Base-by-base conservation (phyloP, 2,797 vertebrate species). In the Capromys pilorides region DNA sequence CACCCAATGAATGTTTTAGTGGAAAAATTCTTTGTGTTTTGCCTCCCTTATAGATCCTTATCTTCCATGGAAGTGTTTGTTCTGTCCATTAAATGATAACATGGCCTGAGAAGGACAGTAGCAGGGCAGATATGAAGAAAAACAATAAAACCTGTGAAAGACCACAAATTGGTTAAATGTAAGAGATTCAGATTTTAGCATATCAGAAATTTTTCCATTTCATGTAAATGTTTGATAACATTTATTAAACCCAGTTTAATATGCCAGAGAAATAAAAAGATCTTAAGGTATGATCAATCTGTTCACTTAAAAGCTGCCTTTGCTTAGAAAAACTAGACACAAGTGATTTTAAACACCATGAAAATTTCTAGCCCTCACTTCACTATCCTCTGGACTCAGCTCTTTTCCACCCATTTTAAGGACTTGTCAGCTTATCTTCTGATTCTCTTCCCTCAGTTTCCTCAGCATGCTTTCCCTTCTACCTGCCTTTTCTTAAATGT, bases 301-400 rank as follows among this genome's bases (percentile, higher is more conserved):
- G 71, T 86, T 80, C 57, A 92, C 14, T 54, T 87, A 95, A 87
- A 95, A 62, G 54, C 13, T 13, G 78, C 26, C 26, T 81, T 22
- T 57, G 9, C 54, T 95, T 67, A 95, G 69, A 88, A 84, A 91
- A 71, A 90, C 33, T 54, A 84, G 16, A 59, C 54, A 79, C 45
- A 93, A 92, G 86, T 75, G 18, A 57, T 67, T 87, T 88, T 91
- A 49, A 81, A 91, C 82, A 67, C 45, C 41, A 73, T 18, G 28
- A 66, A 93, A 57, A 51, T 90, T 79, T 87, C 79, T 36, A 73
- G 57, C 73, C n/a, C 28, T 75, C n/a, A 90, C 31, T 41, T 89
- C 16, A 80, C 11, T 84, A 54, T 67, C 18, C 19, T 64, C 69
- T 36, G 67, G 57, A 86, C 45, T 14, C 64, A 62, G 80, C 73